Conservation (phyloP, 2,797 vertebrate species). For the Sebastes oblongus region DNA sequence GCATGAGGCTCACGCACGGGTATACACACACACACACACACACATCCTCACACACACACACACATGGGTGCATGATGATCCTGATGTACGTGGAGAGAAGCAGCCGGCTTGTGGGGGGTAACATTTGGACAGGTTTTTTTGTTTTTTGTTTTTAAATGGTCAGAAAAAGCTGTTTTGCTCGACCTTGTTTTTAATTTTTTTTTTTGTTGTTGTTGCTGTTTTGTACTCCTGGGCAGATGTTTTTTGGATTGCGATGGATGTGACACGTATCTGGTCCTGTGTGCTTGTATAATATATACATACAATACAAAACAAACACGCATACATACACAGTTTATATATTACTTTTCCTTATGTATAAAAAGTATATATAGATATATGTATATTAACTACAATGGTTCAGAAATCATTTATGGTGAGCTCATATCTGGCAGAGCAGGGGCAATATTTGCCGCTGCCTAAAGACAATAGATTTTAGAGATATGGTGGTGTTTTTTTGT, state of each 20-base stretch:
- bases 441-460: slow-evolving; percentile 81
- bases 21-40: slow-evolving; percentile 31
- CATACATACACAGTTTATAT: slow-evolving; percentile 84
- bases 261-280: slow-evolving; percentile 78
- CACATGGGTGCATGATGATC: slow-evolving; percentile 74
- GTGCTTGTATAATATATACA: slow-evolving; percentile 83
- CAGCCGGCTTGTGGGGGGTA: slow-evolving; percentile 62
- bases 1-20: slow-evolving; percentile 76
- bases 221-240: slow-evolving; percentile 66
- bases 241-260: slow-evolving; percentile 68
- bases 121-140: slow-evolving; percentile 39
- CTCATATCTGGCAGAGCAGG: slow-evolving; percentile 70
- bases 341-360: slow-evolving; percentile 86
- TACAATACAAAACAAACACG: slow-evolving; percentile 73
- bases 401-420: slow-evolving; percentile 77
- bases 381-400: slow-evolving; percentile 82
- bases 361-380: slow-evolving; percentile 85
- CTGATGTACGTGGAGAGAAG: slow-evolving; percentile 82
- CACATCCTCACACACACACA: neutral
- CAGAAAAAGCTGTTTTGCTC: slow-evolving; percentile 65
- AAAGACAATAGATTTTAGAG: slow-evolving; percentile 68
- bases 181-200: slow-evolving; percentile 57
- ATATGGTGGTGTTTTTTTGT: slow-evolving; percentile 49
- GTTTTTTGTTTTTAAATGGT: slow-evolving; percentile 73
- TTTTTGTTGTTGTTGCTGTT: neutral